These are phyloP conservation scores for Eretmochelys imbricata DNA, from an alignment of 2,113 vertebrate genomes.

Conservation along the genomic window DNA sequence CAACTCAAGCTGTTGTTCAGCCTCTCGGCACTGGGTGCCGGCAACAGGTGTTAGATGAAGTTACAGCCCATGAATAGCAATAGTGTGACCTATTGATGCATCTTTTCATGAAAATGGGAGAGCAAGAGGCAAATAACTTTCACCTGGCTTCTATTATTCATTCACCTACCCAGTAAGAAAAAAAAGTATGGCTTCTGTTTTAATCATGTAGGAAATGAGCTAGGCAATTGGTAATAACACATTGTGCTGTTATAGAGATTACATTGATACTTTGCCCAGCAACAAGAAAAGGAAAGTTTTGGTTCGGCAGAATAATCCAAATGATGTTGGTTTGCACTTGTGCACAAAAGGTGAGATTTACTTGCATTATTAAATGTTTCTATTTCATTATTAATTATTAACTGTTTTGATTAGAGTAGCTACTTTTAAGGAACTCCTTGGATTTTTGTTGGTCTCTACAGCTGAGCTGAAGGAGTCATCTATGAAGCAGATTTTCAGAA, in stretches of 20 bases:
- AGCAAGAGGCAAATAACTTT: not conserved
- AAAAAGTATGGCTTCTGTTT: not conserved
- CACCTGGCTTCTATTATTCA: not conserved
- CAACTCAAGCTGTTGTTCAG: no score
- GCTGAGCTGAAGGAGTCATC: not conserved
- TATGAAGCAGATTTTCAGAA: not conserved
- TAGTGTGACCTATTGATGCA: not conserved
- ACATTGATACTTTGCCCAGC: not conserved
- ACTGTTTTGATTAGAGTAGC: not conserved
- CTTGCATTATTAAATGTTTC: not conserved
- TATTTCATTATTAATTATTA: no score
- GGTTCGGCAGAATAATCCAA: not conserved
- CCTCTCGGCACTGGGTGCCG: no score
- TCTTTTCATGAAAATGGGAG: not conserved
- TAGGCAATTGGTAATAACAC: not conserved
- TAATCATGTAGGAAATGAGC: not conserved
- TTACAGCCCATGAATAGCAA: not conserved
- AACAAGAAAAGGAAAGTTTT: not conserved
- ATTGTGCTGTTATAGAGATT: not conserved
- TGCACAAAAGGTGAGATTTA: not conserved
- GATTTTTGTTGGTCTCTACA: not conserved
- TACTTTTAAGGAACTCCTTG: not conserved
- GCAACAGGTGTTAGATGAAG: not conserved
- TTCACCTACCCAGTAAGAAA: not conserved
- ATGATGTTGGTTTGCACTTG: not conserved